phyloP scores from a whole-genome alignment of 1,140 invertebrate species.

The Telenomus remus region DNA sequence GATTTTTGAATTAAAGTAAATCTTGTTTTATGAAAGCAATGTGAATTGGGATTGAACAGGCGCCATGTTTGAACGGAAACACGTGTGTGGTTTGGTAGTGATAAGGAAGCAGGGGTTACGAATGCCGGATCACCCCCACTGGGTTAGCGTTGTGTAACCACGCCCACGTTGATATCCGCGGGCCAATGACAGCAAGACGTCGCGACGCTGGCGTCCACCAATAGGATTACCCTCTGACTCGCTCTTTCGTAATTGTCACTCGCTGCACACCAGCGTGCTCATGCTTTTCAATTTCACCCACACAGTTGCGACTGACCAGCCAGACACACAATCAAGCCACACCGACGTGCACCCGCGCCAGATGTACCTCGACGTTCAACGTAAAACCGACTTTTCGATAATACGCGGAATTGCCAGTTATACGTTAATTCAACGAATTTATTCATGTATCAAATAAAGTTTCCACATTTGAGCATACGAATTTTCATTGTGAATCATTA shows the following conservation, averaged over 20 bases:
- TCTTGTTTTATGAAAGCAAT: constrained; percentile 38
- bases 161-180: constrained; percentile 61
- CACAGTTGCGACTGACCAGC: constrained; percentile 5
- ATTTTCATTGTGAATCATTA: no score
- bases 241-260: constrained; percentile 74
- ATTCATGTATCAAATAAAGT: no score
- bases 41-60: constrained; percentile 13
- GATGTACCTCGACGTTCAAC: no score
- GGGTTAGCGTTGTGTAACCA: constrained; percentile 53
- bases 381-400: no score
- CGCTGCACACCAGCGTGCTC: constrained; percentile 51
- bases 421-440: no score
- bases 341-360: no score
- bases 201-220: constrained; percentile 74
- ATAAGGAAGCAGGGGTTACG: constrained; percentile 62
- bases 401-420: no score
- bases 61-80: constrained; percentile 67
- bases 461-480: no score
- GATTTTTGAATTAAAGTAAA: constrained; percentile 64
- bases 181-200: constrained; percentile 71
- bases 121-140: constrained; percentile 37
- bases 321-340: no score
- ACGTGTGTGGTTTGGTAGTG: constrained; percentile 60
- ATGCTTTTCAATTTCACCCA: constrained; percentile 56
- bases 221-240: constrained; percentile 77